Percentiles rank a stretch among this genome's conserved stretches.
These are phyloP conservation scores for Galleria mellonella DNA, from an alignment of 1,140 invertebrate genomes.

Conservation along the genomic window DNA sequence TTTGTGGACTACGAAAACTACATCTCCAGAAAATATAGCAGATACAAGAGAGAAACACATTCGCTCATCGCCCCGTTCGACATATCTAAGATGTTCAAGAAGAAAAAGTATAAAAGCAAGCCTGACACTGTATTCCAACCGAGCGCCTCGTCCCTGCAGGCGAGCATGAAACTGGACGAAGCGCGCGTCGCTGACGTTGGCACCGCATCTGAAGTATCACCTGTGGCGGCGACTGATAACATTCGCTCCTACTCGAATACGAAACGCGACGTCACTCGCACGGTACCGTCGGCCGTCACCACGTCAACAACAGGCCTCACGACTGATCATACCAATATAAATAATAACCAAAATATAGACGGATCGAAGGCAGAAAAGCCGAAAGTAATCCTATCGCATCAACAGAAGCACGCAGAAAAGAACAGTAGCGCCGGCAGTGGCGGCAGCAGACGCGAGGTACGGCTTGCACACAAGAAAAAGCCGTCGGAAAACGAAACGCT, in stretches of 20 bases:
- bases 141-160: slow-evolving; percentile 19
- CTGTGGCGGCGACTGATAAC: background rate
- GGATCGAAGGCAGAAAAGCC: too few relatives aligned
- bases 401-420: background rate
- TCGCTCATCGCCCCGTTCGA: slow-evolving; percentile 49
- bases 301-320: background rate
- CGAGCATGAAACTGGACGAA: background rate
- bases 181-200: too few relatives aligned
- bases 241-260: background rate
- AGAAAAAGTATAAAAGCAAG: slow-evolving; percentile 19
- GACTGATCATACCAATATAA: background rate
- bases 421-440: background rate
- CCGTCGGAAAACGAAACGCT: slow-evolving; percentile 40
- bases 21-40: background rate
- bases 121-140: slow-evolving; percentile 6
- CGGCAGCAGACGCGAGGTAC: slow-evolving; percentile 4
- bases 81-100: slow-evolving; percentile 47
- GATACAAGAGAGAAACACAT: slow-evolving; percentile 27
- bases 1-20: background rate
- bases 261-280: background rate
- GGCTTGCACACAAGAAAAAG: slow-evolving; percentile 25
- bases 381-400: too few relatives aligned
- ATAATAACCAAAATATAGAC: background rate
- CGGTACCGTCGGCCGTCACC: background rate
- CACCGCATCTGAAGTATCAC: too few relatives aligned